Evolutionary conservation across 1,140 invertebrate genomes (phyloP).

Genomic region (Bombus cullumanus): DNA sequence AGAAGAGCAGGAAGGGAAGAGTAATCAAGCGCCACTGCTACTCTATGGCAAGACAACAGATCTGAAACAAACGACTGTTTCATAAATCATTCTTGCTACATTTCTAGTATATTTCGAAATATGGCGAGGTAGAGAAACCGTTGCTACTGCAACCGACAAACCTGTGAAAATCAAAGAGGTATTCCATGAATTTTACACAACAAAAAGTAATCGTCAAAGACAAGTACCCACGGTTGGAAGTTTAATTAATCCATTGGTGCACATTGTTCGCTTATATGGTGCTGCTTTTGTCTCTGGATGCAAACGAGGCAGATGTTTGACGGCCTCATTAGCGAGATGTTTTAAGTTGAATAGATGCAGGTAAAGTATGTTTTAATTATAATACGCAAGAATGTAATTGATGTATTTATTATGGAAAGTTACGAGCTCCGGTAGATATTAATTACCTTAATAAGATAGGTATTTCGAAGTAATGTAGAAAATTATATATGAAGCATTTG

Average conservation of each 20-base stretch:
- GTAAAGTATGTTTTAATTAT: background rate
- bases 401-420: background rate
- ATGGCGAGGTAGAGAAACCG: background rate
- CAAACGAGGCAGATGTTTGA: background rate
- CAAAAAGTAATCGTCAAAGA: slow-evolving; percentile 2
- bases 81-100: slow-evolving; percentile 49
- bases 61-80: slow-evolving; percentile 51
- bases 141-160: background rate
- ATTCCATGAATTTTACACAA: background rate
- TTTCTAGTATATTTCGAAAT: slow-evolving; percentile 42
- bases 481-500: too few species aligned
- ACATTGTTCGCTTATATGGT: background rate
- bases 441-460: background rate
- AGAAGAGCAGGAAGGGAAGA: slow-evolving; percentile 36
- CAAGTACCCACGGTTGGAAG: background rate
- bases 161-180: background rate
- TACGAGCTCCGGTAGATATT: too few species aligned
- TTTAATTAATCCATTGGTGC: slow-evolving; percentile 3
- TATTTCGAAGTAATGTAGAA: background rate
- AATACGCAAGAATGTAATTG: background rate
- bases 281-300: background rate
- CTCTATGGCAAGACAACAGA: slow-evolving; percentile 46
- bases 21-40: slow-evolving; percentile 50
- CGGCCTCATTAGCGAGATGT: background rate
- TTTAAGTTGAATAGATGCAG: background rate